These are phyloP conservation scores for Physocephala rufipes DNA, from an alignment of 2,888 invertebrate species.

Conservation along the genomic window DNA sequence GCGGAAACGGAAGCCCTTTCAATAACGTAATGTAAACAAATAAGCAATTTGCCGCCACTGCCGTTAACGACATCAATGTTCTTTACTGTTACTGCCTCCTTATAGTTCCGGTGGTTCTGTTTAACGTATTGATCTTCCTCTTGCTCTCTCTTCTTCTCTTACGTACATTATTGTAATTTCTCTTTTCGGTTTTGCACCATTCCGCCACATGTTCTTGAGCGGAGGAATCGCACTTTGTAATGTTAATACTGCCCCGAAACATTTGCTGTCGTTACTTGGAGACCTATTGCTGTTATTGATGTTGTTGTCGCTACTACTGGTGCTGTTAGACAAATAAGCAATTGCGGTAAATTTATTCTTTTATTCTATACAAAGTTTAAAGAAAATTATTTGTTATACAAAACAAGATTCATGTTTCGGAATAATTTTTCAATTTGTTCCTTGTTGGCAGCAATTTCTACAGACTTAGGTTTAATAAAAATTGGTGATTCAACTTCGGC, in stretches of 20 bases:
- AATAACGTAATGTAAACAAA: conserved; percentile 15
- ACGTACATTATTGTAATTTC: background rate
- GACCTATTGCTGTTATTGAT: background rate
- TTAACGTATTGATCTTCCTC: background rate
- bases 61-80: background rate
- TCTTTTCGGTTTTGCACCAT: background rate
- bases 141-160: conserved; percentile 4
- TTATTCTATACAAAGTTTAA: conserved; percentile 14
- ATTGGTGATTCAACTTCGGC: too few species aligned
- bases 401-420: conserved; percentile 18
- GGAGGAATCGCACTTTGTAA: background rate
- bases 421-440: background rate
- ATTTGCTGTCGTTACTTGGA: background rate
- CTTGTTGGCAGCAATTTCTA: background rate
- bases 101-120: background rate
- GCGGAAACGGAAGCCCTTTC: conserved; percentile 16
- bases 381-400: conserved; percentile 22
- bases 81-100: background rate
- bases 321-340: background rate
- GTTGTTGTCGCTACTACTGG: background rate
- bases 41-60: conserved; percentile 18
- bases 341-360: background rate
- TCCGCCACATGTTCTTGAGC: background rate
- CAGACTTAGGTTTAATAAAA: background rate
- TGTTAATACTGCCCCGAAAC: background rate